phyloP scores from a whole-genome alignment of 2,113 vertebrate genomes.

The Leptocoma aspasia region DNA sequence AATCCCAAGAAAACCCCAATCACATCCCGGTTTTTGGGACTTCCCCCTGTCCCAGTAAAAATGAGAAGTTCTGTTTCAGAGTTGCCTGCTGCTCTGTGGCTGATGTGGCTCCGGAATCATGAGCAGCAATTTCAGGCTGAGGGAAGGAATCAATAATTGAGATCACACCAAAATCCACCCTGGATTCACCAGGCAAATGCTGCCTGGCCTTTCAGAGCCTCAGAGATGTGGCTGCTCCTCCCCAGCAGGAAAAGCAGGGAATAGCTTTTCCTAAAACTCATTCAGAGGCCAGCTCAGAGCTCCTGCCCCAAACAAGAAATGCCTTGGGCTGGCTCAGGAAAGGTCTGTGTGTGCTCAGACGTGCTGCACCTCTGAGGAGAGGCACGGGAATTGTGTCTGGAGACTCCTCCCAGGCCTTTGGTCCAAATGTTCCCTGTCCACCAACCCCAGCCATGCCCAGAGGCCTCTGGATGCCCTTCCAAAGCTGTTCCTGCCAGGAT shows the following conservation, averaged over 20 bases:
- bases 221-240: neutral
- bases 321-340: neutral
- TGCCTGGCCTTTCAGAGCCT: neutral
- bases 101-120: neutral
- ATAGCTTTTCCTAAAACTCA: neutral
- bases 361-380: neutral
- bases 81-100: neutral
- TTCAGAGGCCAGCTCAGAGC: neutral
- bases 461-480: neutral
- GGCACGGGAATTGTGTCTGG: neutral
- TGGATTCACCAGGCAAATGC: neutral
- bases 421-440: neutral
- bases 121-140: neutral
- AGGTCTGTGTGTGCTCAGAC: neutral
- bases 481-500: neutral
- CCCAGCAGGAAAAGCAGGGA: neutral
- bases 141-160: neutral
- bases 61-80: neutral
- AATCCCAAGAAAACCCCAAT: neutral
- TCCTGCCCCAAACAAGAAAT: neutral
- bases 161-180: neutral
- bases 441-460: neutral
- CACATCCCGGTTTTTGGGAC: rapidly evolving
- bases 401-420: neutral
- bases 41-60: neutral